Conservation (phyloP, 2,888 invertebrate species). For the Lymantria monacha region DNA sequence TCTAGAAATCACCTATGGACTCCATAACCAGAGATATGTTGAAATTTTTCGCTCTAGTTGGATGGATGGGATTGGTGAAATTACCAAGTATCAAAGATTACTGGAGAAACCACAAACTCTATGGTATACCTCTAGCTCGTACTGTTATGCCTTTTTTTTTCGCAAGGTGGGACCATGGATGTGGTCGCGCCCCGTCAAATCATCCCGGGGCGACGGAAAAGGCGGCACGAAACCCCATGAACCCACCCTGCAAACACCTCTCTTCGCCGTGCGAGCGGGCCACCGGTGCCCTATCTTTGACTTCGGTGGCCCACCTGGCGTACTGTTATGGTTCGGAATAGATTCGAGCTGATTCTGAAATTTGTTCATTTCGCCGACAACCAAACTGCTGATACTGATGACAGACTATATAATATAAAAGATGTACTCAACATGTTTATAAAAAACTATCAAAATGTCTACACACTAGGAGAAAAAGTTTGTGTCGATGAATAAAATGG, state of each 20-base stretch:
- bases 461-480: not conserved
- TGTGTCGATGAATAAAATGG: not conserved
- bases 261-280: too few relatives aligned
- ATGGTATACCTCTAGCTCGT: conserved; percentile 6
- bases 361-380: not conserved
- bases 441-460: not conserved
- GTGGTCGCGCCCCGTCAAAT: too few relatives aligned
- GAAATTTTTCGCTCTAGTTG: too few relatives aligned
- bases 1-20: too few relatives aligned
- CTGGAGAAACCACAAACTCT: conserved; percentile 10
- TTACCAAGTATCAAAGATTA: conserved; percentile 24
- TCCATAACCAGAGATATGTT: too few relatives aligned
- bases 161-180: too few relatives aligned
- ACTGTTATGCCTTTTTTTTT: conserved; percentile 8
- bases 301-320: too few relatives aligned
- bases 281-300: too few relatives aligned
- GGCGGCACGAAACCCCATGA: too few relatives aligned
- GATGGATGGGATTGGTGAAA: conserved; percentile 32
- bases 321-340: conserved; percentile 6
- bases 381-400: not conserved
- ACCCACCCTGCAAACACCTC: too few relatives aligned
- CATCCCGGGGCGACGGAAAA: too few relatives aligned
- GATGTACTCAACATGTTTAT: not conserved
- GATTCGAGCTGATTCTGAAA: conserved; percentile 13
- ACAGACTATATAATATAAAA: not conserved